phyloP scores from a whole-genome alignment of 2,888 invertebrate genomes.

The Philaethria dido region DNA sequence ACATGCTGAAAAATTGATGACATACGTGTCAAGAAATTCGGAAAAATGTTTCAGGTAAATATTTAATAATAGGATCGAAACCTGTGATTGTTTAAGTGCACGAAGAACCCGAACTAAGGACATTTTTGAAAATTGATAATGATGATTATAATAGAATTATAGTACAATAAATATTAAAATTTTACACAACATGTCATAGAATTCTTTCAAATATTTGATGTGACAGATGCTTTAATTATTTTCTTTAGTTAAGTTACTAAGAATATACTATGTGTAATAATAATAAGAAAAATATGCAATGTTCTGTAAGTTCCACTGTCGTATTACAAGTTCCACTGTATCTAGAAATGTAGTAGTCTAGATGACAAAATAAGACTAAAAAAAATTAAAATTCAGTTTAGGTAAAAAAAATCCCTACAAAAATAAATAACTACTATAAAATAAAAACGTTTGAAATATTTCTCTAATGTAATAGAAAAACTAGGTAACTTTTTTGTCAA shows the following conservation, averaged over 20 bases:
- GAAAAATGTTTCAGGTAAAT: neutral
- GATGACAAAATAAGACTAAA: no score
- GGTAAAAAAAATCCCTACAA: no score
- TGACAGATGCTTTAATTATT: slow-evolving; percentile 5
- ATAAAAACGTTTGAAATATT: neutral
- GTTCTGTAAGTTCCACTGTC: no score
- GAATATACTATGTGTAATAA: neutral
- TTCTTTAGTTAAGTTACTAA: neutral
- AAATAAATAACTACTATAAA: neutral
- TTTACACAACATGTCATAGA: slow-evolving; percentile 3
- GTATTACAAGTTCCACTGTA: no score
- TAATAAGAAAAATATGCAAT: neutral
- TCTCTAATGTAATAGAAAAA: neutral
- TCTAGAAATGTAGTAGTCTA: no score
- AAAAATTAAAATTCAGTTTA: no score
- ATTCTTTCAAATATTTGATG: slow-evolving; percentile 6
- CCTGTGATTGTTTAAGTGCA: slow-evolving; percentile 25
- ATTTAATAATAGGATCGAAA: neutral
- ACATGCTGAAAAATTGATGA: slow-evolving; percentile 18
- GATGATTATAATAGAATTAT: neutral
- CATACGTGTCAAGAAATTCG: no score
- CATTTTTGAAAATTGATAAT: slow-evolving; percentile 14
- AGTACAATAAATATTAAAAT: neutral
- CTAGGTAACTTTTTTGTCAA: slow-evolving; percentile 7
- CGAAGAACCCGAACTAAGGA: slow-evolving; percentile 25